phyloP scores from a whole-genome alignment of 2,888 invertebrate species.

The Arctia plantaginis region DNA sequence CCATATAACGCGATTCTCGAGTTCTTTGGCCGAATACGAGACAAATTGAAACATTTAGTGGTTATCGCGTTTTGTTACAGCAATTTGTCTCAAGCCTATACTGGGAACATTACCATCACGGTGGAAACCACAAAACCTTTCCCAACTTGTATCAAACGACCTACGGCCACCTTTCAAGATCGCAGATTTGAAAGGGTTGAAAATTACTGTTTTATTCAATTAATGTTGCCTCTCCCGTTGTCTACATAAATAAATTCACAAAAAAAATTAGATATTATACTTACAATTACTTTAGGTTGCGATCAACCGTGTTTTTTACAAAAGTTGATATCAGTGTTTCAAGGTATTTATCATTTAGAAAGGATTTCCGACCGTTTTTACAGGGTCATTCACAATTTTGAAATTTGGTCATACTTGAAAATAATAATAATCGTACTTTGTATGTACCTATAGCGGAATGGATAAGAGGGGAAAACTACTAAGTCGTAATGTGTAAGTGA shows the following conservation, averaged over 20 bases:
- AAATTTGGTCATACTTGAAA: too few species aligned
- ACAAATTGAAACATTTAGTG: constrained; percentile 43
- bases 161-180: constrained; percentile 27
- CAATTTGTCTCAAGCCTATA: constrained; percentile 40
- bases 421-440: too few species aligned
- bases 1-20: constrained; percentile 3
- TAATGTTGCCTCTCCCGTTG: not conserved
- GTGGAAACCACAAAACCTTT: constrained; percentile 28
- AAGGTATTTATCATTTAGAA: not conserved
- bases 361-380: too few species aligned
- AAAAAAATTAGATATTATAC: not conserved
- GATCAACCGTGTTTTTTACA: not conserved
- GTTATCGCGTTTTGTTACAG: constrained; percentile 44
- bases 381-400: too few species aligned
- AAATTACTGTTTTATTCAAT: constrained; percentile 4
- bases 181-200: constrained; percentile 32
- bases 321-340: too few species aligned
- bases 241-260: not conserved
- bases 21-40: constrained; percentile 23
- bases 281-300: not conserved
- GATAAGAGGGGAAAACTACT: too few species aligned
- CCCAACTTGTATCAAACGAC: constrained; percentile 14
- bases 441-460: too few species aligned
- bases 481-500: not conserved
- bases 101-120: constrained; percentile 26